phyloP scores from a whole-genome alignment of 2,888 invertebrate species.

The Sceliomorpha sp. region DNA sequence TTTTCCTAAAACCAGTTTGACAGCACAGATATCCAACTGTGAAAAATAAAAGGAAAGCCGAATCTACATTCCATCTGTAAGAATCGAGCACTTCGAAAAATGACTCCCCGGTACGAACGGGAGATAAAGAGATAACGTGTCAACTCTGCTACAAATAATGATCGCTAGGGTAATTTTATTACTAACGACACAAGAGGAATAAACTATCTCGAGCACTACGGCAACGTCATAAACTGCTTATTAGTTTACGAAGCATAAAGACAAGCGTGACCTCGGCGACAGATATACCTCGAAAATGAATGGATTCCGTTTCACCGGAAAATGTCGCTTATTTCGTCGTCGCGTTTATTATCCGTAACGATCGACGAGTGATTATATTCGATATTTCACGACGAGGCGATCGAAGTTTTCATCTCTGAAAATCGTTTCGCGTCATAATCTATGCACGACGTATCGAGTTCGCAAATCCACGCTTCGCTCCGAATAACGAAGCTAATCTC shows the following conservation, averaged over 20 bases:
- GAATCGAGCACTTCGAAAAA: no score
- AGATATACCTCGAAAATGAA: slow-evolving; percentile 28
- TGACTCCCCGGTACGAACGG: no score
- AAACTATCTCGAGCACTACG: slow-evolving; percentile 11
- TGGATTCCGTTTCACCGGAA: slow-evolving; percentile 31
- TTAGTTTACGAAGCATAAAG: slow-evolving; percentile 43
- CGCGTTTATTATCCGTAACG: slow-evolving; percentile 36
- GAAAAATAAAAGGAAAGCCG: no score
- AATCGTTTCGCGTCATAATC: background rate
- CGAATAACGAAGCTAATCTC: no score
- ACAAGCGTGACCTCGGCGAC: slow-evolving; percentile 20
- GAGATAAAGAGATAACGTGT: no score
- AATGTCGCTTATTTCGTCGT: slow-evolving; percentile 27
- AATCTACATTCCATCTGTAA: no score
- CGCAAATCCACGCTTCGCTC: no score
- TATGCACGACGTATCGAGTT: background rate
- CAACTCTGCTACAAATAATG: slow-evolving; percentile 24
- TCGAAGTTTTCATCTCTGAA: background rate
- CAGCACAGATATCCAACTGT: no score
- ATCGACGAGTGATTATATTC: no score
- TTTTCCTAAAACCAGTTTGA: no score
- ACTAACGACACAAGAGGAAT: slow-evolving; percentile 17
- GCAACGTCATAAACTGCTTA: slow-evolving; percentile 34
- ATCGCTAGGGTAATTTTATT: slow-evolving; percentile 25
- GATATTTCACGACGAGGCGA: no score